Evolutionary conservation across 35 echinoderm and acorn worm species (phyloP).

Genomic region (Amphiura filiformis): DNA sequence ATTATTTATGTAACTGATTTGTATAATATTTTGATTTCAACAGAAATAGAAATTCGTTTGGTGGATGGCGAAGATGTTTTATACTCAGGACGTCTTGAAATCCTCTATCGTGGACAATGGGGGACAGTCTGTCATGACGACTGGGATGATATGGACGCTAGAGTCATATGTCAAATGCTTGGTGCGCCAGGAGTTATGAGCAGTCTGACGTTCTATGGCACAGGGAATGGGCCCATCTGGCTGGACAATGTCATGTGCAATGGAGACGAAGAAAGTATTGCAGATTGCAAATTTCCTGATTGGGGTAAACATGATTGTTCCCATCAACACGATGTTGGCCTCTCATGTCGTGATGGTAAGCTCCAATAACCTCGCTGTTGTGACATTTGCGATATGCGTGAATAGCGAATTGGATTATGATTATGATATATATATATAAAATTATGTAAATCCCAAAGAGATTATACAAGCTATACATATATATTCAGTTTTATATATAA

Average conservation of each 20-base stretch:
- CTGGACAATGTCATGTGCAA: constrained; percentile 11
- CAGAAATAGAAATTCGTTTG: neutral
- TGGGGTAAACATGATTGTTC: constrained; percentile 23
- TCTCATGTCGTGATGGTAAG: constrained; percentile 12
- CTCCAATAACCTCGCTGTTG: too few species aligned
- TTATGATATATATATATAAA: too few species aligned
- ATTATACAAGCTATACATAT: too few species aligned
- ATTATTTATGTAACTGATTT: too few species aligned
- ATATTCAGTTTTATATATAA: too few species aligned
- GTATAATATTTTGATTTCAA: too few species aligned
- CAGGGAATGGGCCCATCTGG: neutral
- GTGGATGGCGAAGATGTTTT: neutral
- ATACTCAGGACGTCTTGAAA: constrained; percentile 15
- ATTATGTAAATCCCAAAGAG: too few species aligned
- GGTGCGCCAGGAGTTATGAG: neutral
- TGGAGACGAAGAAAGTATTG: neutral
- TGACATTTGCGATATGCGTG: too few species aligned
- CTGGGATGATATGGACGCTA: constrained; percentile 25
- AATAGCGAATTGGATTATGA: too few species aligned
- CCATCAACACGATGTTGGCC: neutral
- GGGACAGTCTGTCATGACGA: constrained; percentile 29
- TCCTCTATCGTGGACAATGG: constrained; percentile 29
- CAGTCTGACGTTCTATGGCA: neutral
- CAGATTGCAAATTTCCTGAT: neutral
- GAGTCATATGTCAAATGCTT: constrained; percentile 23